Base-by-base conservation (phyloP, 2,113 vertebrate genomes). In the Pagrus major region DNA sequence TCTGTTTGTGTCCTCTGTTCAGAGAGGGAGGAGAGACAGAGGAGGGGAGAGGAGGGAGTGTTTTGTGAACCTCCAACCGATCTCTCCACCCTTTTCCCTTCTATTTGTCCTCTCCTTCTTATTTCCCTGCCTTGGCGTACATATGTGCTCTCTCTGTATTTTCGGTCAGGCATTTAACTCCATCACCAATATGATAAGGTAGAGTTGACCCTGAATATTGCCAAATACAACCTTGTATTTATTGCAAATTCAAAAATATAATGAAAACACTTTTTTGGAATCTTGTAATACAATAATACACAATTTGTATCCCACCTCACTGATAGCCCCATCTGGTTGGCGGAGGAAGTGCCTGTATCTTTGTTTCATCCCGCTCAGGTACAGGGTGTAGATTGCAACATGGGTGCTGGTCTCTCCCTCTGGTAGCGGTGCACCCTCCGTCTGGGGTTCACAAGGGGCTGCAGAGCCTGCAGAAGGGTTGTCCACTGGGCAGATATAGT, bases 261-360 rank as follows among this genome's bases (percentile, higher is more conserved):
- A 6, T 35, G 11, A 58, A 37, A 15, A 11, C 9, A 0, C 14
- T 25, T n/a, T 8, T 47, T 29, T 42, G 15, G 18, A 46, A 21
- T 0, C 2, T 25, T 20, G 20, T 21, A n/a, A 7, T n/a, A 9
- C 7, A 49, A 44, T 27, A 66, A 49, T n/a, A n/a, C n/a, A n/a
- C n/a, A n/a, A 55, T 31, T 42, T 15, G 41, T 44, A 31, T 87
- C 94, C 51, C 93, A 99, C 98, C 96, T 99, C 98, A 31, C 96
- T 9, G 51, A 99, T 96, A 42, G 96, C 94, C 8, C 97, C 98
- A 66, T 94, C 93, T 0, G 96, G 94, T 10, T 96, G 95, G 42
- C 96, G 91, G 21, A 98, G 94, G 91, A 99, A 99, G 88, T 94
- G 97, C 47, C 96, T 94, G 90, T 97, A 95, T 55, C 95, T 92